phyloP scores from a whole-genome alignment of 2,797 vertebrate species.

The Pseudochirops corinnae region DNA sequence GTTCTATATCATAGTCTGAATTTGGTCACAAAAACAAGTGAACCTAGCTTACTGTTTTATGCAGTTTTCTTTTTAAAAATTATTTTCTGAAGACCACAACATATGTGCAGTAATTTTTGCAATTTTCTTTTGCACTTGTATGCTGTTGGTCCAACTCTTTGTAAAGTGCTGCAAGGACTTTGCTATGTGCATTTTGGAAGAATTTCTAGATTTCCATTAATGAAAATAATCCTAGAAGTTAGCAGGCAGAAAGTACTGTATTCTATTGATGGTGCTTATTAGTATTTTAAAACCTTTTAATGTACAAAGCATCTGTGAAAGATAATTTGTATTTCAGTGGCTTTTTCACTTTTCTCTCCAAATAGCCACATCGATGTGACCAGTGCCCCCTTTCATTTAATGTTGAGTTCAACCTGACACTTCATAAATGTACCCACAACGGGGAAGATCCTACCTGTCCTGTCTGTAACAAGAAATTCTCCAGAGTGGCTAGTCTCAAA shows the following conservation, averaged over 20 bases:
- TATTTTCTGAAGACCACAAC: not conserved
- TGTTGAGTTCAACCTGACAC: conserved; percentile 96
- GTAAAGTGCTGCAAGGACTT: not conserved
- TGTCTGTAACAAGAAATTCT: conserved; percentile 96
- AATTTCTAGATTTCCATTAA: not conserved
- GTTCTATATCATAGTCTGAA: not conserved
- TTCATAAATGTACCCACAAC: conserved; percentile 96
- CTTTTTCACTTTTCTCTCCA: conserved; percentile 76
- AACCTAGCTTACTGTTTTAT: not conserved
- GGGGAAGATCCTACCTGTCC: conserved; percentile 94
- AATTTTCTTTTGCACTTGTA: not conserved
- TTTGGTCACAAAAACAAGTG: conserved; percentile 29
- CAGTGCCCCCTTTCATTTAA: conserved; percentile 97
- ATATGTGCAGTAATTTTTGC: not conserved
- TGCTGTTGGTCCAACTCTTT: not conserved
- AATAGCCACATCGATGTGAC: conserved; percentile 96
- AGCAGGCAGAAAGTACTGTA: not conserved
- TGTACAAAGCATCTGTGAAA: not conserved
- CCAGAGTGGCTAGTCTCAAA: conserved; percentile 97
- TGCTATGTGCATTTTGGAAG: not conserved
- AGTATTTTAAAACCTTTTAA: not conserved
- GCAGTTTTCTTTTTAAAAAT: not conserved
- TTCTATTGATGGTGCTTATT: not conserved
- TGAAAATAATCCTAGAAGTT: not conserved
- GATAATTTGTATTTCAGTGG: conserved; percentile 65